These are phyloP conservation scores for Lithodes maja DNA, from an alignment of 2,888 invertebrate genomes.

Conservation along the genomic window DNA sequence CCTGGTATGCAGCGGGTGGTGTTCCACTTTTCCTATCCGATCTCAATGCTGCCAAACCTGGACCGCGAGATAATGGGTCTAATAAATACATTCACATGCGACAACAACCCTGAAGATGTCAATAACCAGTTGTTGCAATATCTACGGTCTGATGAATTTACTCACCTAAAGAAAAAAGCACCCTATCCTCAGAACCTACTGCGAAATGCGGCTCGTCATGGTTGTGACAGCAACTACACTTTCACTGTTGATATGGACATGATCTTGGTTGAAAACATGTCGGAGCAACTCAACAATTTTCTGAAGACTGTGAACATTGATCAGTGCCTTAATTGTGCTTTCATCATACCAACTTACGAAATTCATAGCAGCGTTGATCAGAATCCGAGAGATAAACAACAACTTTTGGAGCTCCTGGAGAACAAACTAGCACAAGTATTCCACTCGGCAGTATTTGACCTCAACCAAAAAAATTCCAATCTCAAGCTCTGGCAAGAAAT, in stretches of 20 bases:
- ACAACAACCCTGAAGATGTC: slow-evolving; percentile 25
- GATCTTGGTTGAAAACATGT: slow-evolving; percentile 68
- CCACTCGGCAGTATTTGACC: slow-evolving; percentile 71
- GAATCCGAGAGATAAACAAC: slow-evolving; percentile 71
- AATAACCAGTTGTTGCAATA: slow-evolving; percentile 37
- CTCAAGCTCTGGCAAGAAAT: slow-evolving; percentile 71
- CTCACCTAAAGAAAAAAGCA: slow-evolving; percentile 2
- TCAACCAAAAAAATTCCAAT: slow-evolving; percentile 72
- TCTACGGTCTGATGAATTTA: slow-evolving; percentile 21
- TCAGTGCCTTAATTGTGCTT: slow-evolving; percentile 70
- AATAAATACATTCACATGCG: not conserved
- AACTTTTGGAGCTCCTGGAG: slow-evolving; percentile 70
- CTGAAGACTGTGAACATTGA: not conserved
- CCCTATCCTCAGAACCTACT: slow-evolving; percentile 72
- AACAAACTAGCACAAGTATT: slow-evolving; percentile 71
- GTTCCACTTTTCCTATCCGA: slow-evolving; percentile 72
- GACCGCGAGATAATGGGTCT: slow-evolving; percentile 7
- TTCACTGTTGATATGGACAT: slow-evolving; percentile 72
- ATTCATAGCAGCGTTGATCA: slow-evolving; percentile 67
- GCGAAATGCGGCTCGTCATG: slow-evolving; percentile 48
- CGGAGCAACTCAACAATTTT: slow-evolving; percentile 37
- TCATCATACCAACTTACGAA: slow-evolving; percentile 72
- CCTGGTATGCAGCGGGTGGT: slow-evolving; percentile 71
- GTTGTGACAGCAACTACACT: slow-evolving; percentile 70
- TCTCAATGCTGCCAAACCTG: slow-evolving; percentile 68